These are phyloP conservation scores for Dryocosmus kuriphilus DNA, from an alignment of 2,888 invertebrate genomes.

Conservation along the genomic window DNA sequence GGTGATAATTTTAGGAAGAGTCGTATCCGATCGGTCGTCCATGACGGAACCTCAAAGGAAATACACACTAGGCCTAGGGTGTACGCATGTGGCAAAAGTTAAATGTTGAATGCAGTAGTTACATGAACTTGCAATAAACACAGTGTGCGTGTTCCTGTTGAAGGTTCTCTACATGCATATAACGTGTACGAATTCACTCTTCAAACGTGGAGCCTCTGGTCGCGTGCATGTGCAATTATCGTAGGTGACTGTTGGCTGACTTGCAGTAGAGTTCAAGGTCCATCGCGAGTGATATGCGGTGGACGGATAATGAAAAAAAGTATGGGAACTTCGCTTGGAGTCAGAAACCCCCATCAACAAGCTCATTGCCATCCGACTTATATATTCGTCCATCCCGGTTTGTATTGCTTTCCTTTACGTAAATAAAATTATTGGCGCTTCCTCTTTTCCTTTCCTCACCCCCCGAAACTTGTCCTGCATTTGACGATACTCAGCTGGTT, in stretches of 20 bases:
- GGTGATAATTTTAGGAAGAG: constrained; percentile 25
- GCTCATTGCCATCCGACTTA: constrained; percentile 29
- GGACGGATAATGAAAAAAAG: constrained; percentile 29
- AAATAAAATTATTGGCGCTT: constrained; percentile 24
- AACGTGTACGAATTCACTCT: neutral
- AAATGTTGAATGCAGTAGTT: constrained; percentile 14
- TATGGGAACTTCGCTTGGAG: constrained; percentile 26
- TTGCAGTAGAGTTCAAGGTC: constrained; percentile 29
- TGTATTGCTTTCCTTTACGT: constrained; percentile 11
- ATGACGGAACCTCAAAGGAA: constrained; percentile 26
- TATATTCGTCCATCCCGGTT: constrained; percentile 17
- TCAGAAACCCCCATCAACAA: constrained; percentile 26
- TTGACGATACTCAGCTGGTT: neutral
- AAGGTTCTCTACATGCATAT: neutral
- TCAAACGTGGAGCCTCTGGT: neutral
- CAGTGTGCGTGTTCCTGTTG: constrained; percentile 11
- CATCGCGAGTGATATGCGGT: constrained; percentile 6
- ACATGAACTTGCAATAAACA: neutral
- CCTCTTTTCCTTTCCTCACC: neutral
- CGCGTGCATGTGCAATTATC: constrained; percentile 21
- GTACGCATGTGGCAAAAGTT: neutral
- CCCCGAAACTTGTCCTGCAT: constrained; percentile 5
- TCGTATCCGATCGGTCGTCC: constrained; percentile 23
- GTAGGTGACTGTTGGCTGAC: constrained; percentile 19
- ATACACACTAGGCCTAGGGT: neutral